phyloP scores from a whole-genome alignment of 1,140 invertebrate species.

The Forficula auricularia region DNA sequence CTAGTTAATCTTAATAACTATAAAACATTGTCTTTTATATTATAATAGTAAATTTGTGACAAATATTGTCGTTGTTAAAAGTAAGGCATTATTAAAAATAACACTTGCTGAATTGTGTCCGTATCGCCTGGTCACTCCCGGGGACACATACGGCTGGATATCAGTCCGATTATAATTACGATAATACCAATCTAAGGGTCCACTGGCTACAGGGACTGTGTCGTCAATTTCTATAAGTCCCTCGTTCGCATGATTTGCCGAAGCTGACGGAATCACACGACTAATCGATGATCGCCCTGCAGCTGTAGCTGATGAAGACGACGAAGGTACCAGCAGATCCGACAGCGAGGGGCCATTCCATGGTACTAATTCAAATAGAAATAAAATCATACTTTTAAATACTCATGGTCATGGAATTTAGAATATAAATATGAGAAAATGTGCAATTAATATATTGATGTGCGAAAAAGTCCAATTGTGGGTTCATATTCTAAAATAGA shows the following conservation, averaged over 20 bases:
- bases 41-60: too few relatives aligned
- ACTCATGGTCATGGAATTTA: too few relatives aligned
- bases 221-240: too few relatives aligned
- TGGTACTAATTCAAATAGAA: too few relatives aligned
- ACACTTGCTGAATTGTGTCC: background rate
- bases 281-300: constrained; percentile 16
- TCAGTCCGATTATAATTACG: constrained; percentile 57
- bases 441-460: too few relatives aligned
- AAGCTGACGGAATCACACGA: constrained; percentile 13
- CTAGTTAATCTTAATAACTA: too few relatives aligned
- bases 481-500: too few relatives aligned
- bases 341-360: constrained; percentile 22
- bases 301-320: constrained; percentile 20
- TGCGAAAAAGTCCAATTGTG: too few relatives aligned
- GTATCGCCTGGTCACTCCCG: constrained; percentile 15
- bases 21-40: too few relatives aligned
- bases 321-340: constrained; percentile 31
- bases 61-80: background rate
- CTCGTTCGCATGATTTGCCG: background rate
- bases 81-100: background rate
- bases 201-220: constrained; percentile 20
- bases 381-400: too few relatives aligned
- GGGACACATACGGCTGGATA: constrained; percentile 42
- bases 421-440: too few relatives aligned
- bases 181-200: constrained; percentile 52